Conservation (phyloP, 2,113 vertebrate genomes). For the Ailuropoda melanoleuca region DNA sequence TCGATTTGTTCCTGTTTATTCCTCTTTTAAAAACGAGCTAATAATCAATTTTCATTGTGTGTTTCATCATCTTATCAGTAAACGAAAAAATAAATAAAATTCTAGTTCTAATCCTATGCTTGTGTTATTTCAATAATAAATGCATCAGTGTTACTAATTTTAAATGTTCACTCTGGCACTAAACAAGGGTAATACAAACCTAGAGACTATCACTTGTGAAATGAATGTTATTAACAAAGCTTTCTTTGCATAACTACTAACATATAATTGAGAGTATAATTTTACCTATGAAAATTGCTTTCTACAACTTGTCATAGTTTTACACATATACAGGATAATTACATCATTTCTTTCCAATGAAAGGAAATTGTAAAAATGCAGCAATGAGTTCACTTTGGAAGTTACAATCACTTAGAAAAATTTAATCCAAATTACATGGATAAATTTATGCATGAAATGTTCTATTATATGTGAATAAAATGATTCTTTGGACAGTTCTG, state of each 20-base stretch:
- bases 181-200: background rate
- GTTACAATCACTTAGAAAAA: background rate
- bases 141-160: background rate
- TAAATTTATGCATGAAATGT: background rate
- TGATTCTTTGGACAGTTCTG: background rate
- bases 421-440: background rate
- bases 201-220: conserved; percentile 15
- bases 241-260: background rate
- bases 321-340: conserved; percentile 20
- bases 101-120: background rate
- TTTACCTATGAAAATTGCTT: conserved; percentile 32
- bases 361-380: conserved; percentile 23
- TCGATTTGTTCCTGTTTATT: background rate
- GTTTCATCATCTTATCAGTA: background rate
- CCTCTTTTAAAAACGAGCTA: background rate
- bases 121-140: background rate
- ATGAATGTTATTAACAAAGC: conserved; percentile 4
- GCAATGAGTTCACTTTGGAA: conserved; percentile 19
- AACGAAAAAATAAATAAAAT: conserved; percentile 1
- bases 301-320: background rate
- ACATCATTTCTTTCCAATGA: conserved; percentile 18
- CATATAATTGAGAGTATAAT: background rate
- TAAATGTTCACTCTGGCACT: background rate
- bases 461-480: background rate
- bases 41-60: background rate